These are phyloP conservation scores for Marcusenius ussheri DNA, from an alignment of 2,113 vertebrate species.

Conservation along the genomic window DNA sequence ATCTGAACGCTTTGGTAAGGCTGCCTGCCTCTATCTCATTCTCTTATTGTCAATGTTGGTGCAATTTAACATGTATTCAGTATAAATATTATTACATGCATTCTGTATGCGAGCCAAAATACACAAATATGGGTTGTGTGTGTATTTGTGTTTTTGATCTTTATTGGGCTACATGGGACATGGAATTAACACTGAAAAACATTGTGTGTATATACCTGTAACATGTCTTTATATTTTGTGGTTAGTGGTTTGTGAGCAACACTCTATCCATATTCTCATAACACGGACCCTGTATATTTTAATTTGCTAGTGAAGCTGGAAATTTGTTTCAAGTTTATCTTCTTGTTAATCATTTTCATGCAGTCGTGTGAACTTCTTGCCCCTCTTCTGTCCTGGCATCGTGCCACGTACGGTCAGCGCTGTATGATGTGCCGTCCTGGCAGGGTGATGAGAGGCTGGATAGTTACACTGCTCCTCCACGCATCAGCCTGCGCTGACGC, in stretches of 20 bases:
- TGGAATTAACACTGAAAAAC: not conserved
- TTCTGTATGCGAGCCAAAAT: not conserved
- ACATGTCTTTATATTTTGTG: not conserved
- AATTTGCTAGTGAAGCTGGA: not conserved
- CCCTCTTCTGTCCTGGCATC: not conserved
- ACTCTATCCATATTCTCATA: not conserved
- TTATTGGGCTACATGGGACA: not conserved
- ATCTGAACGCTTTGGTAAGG: not conserved
- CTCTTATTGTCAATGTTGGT: not conserved
- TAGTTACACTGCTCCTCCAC: not conserved
- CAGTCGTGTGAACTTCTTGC: not conserved
- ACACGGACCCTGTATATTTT: not conserved
- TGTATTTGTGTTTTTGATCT: not conserved
- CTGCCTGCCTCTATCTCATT: not conserved
- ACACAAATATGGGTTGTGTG: not conserved
- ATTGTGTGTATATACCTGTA: not conserved
- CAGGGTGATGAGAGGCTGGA: not conserved
- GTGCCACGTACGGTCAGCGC: not conserved
- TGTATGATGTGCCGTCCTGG: not conserved
- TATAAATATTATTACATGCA: not conserved
- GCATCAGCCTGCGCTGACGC: not conserved
- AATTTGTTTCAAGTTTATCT: not conserved
- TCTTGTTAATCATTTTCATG: constrained; percentile 1
- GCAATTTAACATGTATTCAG: not conserved
- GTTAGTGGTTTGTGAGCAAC: not conserved